These are phyloP conservation scores for Pelecanoides urinatrix DNA, from an alignment of 2,113 vertebrate genomes.

Conservation along the genomic window DNA sequence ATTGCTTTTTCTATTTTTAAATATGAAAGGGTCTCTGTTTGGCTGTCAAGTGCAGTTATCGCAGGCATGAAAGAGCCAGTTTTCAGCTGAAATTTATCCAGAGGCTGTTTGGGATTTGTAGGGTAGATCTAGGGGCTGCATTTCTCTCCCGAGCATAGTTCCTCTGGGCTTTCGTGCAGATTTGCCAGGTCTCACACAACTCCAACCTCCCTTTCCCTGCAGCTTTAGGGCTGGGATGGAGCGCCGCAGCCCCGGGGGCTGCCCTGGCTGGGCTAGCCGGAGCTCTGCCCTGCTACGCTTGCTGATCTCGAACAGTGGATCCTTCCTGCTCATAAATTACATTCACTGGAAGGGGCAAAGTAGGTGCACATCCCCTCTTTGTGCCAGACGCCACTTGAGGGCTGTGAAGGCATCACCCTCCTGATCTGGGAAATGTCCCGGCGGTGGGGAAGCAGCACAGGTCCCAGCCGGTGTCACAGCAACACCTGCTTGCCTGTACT, in stretches of 20 bases:
- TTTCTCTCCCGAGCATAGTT: neutral
- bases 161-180: rapidly evolving
- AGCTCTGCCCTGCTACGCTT: rapidly evolving
- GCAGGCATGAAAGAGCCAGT: neutral
- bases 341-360: neutral
- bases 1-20: conserved; percentile 53
- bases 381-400: neutral
- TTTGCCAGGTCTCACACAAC: neutral
- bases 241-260: neutral
- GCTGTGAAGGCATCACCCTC: neutral
- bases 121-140: neutral
- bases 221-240: neutral
- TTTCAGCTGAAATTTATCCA: conserved; percentile 31
- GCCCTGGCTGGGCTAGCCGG: neutral
- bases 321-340: neutral
- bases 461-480: neutral
- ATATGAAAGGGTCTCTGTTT: conserved; percentile 45
- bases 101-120: neutral
- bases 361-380: neutral
- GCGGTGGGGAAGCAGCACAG: neutral
- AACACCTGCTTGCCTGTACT: neutral
- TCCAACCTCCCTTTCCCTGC: neutral
- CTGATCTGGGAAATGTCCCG: neutral
- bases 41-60: conserved; percentile 17
- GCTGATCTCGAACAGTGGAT: neutral